Evolutionary conservation across 2,797 vertebrate species (phyloP).

Genomic region (Eulemur rubriventer): DNA sequence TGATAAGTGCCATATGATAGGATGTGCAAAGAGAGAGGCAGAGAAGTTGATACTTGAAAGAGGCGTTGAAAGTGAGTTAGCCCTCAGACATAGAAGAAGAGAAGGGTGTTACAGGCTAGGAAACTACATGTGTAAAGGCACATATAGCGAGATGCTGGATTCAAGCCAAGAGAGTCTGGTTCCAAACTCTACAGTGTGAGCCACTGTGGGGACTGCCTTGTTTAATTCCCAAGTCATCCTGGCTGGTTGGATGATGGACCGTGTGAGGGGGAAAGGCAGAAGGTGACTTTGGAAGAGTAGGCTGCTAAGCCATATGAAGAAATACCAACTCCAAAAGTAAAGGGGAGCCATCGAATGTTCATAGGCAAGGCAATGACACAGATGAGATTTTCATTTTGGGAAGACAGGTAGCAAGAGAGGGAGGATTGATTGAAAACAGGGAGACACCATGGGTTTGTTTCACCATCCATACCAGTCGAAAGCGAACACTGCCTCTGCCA

Average conservation of each 20-base stretch:
- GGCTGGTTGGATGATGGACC: not conserved
- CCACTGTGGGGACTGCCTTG: not conserved
- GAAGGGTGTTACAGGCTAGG: not conserved
- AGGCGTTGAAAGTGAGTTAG: not conserved
- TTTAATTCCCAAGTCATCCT: not conserved
- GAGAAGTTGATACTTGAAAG: not conserved
- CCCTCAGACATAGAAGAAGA: not conserved
- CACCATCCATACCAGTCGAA: not conserved
- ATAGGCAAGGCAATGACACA: not conserved
- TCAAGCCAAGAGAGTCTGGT: not conserved
- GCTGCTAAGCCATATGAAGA: not conserved
- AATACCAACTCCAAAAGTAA: constrained; percentile 35
- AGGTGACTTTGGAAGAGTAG: not conserved
- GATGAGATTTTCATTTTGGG: constrained; percentile 31
- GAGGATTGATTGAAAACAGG: not conserved
- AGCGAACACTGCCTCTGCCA: not conserved
- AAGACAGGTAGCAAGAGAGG: not conserved
- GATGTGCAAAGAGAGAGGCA: not conserved
- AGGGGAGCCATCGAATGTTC: not conserved
- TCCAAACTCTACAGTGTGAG: not conserved
- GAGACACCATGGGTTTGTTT: not conserved
- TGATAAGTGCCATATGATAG: not conserved
- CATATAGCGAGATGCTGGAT: not conserved
- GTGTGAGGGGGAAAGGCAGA: not conserved
- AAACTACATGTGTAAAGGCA: not conserved